Evolutionary conservation across 2,113 vertebrate genomes (phyloP).

Genomic region (Nothobranchius kuhntae): DNA sequence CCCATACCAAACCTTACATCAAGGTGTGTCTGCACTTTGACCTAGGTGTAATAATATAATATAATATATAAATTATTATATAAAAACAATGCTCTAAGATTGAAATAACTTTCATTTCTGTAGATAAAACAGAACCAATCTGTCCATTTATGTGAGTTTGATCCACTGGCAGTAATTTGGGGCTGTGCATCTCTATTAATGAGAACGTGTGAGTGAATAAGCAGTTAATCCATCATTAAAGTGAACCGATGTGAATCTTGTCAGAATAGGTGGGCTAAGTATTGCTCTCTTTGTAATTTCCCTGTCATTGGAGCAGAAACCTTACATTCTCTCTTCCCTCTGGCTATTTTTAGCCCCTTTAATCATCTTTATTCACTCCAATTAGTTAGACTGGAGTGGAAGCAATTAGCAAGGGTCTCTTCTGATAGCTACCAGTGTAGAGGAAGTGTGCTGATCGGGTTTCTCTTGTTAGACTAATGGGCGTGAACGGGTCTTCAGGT

Average conservation of each 20-base stretch:
- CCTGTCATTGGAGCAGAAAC: conserved; percentile 55
- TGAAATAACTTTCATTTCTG: not conserved
- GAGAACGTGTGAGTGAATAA: conserved; percentile 3
- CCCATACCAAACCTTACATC: no score
- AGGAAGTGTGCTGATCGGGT: conserved; percentile 60
- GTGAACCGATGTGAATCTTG: conserved; percentile 51
- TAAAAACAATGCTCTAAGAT: not conserved
- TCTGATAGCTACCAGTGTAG: conserved; percentile 68
- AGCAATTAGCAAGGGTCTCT: conserved; percentile 76
- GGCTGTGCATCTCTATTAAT: not conserved
- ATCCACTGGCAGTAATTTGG: conserved; percentile 7
- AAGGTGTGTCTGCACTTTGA: no score
- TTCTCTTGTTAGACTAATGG: conserved; percentile 76
- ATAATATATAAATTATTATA: no score
- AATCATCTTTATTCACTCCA: conserved; percentile 82
- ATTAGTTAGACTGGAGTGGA: conserved; percentile 78
- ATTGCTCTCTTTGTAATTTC: conserved; percentile 48
- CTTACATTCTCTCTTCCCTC: conserved; percentile 49
- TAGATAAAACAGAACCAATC: not conserved
- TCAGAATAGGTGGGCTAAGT: conserved; percentile 56
- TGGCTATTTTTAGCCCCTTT: conserved; percentile 79
- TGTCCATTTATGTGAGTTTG: not conserved
- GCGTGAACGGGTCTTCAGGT: conserved; percentile 68
- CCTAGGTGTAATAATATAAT: no score
- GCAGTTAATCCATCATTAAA: conserved; percentile 58